Percentiles rank a stretch among this genome's conserved stretches.
Evolutionary conservation across 2,888 invertebrate genomes (phyloP).

Genomic region (Phortica magna): DNA sequence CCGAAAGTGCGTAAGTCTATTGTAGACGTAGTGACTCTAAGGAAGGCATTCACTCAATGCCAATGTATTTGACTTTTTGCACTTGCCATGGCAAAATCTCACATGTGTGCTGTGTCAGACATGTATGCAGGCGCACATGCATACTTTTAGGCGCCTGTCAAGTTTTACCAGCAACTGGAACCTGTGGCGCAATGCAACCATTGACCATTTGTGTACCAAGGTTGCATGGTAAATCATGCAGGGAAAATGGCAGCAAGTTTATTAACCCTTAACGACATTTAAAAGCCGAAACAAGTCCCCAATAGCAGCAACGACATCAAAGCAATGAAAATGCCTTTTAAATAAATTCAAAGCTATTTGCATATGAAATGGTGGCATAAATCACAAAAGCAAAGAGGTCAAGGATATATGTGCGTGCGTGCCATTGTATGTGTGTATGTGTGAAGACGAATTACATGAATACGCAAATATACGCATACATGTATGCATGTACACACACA

Average conservation of each 20-base stretch:
- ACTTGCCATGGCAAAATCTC: neutral
- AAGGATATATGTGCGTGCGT: constrained; percentile 3
- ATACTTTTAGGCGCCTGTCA: neutral
- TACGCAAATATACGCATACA: constrained; percentile 58
- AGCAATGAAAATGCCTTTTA: constrained; percentile 9
- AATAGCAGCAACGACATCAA: constrained; percentile 4
- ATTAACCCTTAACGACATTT: neutral
- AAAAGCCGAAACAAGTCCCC: neutral
- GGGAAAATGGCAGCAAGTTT: neutral
- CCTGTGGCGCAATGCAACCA: neutral
- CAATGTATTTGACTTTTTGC: neutral
- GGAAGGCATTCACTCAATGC: too few relatives aligned
- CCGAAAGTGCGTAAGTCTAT: too few relatives aligned
- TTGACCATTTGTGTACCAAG: neutral
- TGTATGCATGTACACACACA: too few relatives aligned
- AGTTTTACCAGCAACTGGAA: neutral
- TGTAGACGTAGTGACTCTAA: too few relatives aligned
- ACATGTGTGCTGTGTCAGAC: neutral
- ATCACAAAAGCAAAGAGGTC: constrained; percentile 18
- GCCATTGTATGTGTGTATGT: neutral
- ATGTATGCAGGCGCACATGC: neutral
- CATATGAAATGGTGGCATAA: constrained; percentile 19
- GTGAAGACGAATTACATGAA: constrained; percentile 37
- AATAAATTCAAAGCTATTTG: constrained; percentile 23
- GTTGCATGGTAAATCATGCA: neutral